Evolutionary conservation across 2,888 invertebrate genomes (phyloP).

Genomic region (Cryptus viduatorius): DNA sequence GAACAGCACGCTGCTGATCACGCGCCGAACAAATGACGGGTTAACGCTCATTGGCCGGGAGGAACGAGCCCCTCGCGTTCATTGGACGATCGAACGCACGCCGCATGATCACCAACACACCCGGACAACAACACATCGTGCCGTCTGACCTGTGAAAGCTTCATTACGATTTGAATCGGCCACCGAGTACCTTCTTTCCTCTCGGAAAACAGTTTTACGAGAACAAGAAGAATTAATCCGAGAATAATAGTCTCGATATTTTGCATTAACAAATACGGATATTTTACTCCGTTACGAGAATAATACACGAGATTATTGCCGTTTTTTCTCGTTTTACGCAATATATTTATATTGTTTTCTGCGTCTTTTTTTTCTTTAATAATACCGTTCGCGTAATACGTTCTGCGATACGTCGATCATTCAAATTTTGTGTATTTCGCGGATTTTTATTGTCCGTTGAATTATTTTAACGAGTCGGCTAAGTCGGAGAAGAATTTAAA

Average conservation of each 20-base stretch:
- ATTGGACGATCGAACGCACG: constrained; percentile 86
- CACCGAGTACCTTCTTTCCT: constrained; percentile 71
- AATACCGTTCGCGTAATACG: no score
- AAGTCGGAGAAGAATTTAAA: background rate
- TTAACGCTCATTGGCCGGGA: constrained; percentile 87
- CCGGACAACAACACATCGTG: constrained; percentile 83
- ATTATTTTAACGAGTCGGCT: background rate
- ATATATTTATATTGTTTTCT: background rate
- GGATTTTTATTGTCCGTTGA: background rate
- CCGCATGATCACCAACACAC: constrained; percentile 85
- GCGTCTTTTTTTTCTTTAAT: background rate
- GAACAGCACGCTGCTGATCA: constrained; percentile 92
- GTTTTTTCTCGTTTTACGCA: no score
- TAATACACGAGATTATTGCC: background rate
- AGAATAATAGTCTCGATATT: background rate
- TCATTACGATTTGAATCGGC: constrained; percentile 80
- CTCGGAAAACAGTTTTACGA: constrained; percentile 13
- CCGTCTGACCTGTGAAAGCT: constrained; percentile 80
- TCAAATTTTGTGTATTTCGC: background rate
- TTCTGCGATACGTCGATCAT: background rate
- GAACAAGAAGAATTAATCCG: background rate
- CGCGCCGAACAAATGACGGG: constrained; percentile 91
- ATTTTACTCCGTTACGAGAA: background rate
- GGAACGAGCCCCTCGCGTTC: constrained; percentile 90
- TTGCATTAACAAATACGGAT: background rate